Evolutionary conservation across 2,797 vertebrate genomes (phyloP).

Genomic region (Scyliorhinus canicula): DNA sequence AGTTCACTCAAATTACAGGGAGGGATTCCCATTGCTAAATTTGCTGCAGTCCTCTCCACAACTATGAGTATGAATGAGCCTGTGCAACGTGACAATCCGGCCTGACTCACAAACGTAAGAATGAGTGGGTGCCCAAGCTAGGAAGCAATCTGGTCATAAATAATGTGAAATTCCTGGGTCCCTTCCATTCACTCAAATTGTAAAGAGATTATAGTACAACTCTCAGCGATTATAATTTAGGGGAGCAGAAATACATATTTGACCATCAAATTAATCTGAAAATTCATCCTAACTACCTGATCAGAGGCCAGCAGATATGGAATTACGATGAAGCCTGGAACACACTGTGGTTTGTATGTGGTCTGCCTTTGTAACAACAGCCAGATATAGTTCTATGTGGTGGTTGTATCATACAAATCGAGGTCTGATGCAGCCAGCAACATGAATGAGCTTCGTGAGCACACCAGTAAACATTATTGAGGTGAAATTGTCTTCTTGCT

Average conservation of each 20-base stretch:
- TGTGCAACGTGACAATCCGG: not conserved
- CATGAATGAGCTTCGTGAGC: not conserved
- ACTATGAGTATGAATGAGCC: not conserved
- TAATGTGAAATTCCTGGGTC: not conserved
- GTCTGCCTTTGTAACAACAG: not conserved
- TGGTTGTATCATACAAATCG: not conserved
- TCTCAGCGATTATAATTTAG: not conserved
- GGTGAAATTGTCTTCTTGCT: not conserved
- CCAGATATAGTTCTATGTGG: not conserved
- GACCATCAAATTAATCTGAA: not conserved
- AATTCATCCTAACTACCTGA: not conserved
- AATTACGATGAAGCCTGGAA: not conserved
- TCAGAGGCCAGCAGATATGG: not conserved
- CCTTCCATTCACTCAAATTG: not conserved
- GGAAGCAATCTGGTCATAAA: not conserved
- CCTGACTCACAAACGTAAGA: not conserved
- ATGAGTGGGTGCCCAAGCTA: not conserved
- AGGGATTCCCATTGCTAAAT: not conserved
- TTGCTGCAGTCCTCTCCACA: not conserved
- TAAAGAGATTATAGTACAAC: not conserved
- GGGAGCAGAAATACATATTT: not conserved
- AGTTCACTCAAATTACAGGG: not conserved
- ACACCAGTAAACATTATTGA: not conserved
- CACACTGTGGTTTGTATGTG: constrained; percentile 8
- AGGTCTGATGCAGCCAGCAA: not conserved